phyloP scores from a whole-genome alignment of 2,888 invertebrate genomes.

The Tipula helvola region DNA sequence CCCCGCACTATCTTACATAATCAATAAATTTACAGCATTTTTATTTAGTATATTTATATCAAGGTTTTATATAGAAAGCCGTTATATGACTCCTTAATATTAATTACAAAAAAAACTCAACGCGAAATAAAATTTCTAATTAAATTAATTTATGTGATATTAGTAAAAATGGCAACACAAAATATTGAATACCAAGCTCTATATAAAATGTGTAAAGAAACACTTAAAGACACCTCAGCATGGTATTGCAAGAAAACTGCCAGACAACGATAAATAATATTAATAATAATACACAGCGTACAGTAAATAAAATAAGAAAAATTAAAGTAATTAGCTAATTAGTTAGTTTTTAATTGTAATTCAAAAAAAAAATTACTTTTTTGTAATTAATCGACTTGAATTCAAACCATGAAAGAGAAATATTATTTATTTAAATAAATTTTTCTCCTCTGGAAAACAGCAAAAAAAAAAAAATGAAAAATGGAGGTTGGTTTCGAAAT shows the following conservation, averaged over 20 bases:
- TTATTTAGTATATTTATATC: neutral
- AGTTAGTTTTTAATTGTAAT: neutral
- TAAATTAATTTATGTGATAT: neutral
- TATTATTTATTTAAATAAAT: neutral
- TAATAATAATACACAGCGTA: neutral
- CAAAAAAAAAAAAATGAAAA: neutral
- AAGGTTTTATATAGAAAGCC: neutral
- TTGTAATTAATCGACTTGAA: neutral
- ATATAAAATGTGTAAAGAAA: neutral
- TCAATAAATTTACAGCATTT: neutral
- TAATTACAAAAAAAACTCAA: neutral
- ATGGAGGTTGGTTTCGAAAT: neutral
- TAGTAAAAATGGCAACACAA: neutral
- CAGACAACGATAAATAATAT: neutral
- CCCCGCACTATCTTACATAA: neutral
- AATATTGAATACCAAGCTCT: neutral
- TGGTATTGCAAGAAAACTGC: neutral
- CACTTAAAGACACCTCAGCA: neutral
- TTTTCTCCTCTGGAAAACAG: neutral
- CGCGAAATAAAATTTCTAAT: neutral
- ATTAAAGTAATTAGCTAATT: conserved; percentile 4
- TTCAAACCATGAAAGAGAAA: neutral
- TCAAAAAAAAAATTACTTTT: neutral
- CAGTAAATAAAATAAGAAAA: neutral
- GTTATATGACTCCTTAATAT: neutral